These are phyloP conservation scores for Caenorhabditis sp. DNA, from an alignment of 2,888 invertebrate genomes.

Conservation along the genomic window DNA sequence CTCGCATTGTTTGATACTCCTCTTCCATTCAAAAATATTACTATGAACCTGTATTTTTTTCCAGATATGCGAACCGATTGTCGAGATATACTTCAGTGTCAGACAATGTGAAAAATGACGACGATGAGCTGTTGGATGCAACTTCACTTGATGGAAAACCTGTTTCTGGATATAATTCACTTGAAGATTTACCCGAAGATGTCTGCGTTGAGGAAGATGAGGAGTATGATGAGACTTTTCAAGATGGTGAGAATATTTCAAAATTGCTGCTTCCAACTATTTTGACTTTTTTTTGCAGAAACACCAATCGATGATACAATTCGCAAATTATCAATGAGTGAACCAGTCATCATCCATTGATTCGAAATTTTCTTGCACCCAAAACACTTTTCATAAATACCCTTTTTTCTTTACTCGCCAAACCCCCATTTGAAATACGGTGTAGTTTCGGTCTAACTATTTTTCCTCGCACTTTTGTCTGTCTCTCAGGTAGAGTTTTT, in stretches of 20 bases:
- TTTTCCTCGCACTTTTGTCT: not conserved
- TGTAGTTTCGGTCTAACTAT: not conserved
- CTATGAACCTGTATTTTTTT: not conserved
- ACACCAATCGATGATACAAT: not conserved
- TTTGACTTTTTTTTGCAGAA: not conserved
- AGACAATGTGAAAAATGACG: conserved; percentile 25
- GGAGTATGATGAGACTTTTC: not conserved
- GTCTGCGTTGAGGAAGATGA: conserved; percentile 45
- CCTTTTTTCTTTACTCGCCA: not conserved
- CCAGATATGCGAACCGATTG: conserved; percentile 51
- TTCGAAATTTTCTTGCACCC: not conserved
- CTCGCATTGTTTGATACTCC: too few relatives aligned
- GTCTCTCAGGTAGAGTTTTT: not conserved
- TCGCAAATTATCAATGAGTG: not conserved
- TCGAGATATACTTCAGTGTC: conserved; percentile 55
- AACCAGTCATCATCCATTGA: not conserved
- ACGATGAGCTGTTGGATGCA: conserved; percentile 16
- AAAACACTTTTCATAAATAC: not conserved
- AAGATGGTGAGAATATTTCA: not conserved
- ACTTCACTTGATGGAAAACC: conserved; percentile 27
- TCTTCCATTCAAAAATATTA: too few relatives aligned
- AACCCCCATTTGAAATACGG: not conserved
- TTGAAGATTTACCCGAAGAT: conserved; percentile 57
- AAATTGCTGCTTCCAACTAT: too few relatives aligned
- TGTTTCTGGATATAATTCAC: conserved; percentile 49